Evolutionary conservation across 2,113 vertebrate genomes (phyloP).

Genomic region (Catagonus wagneri): DNA sequence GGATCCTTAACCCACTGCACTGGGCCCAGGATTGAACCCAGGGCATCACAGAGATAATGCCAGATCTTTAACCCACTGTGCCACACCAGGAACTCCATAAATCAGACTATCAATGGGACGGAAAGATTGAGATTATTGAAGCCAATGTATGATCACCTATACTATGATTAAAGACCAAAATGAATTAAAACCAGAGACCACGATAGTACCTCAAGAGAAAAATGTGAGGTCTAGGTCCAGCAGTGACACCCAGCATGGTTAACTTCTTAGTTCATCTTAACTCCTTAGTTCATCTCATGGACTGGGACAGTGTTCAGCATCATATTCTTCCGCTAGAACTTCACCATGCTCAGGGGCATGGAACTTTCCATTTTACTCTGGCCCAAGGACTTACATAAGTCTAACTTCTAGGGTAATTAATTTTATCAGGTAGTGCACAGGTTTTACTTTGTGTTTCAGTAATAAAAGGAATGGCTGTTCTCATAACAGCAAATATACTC

Average conservation of each 20-base stretch:
- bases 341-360: no score
- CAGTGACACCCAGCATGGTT: no score
- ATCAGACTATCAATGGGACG: background rate
- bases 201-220: background rate
- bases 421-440: background rate
- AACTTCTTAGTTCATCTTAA: background rate
- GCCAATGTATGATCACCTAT: rapidly evolving
- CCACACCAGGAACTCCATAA: no score
- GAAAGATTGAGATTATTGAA: background rate
- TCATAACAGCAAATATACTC: background rate
- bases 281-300: background rate
- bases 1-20: no score
- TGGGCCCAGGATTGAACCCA: no score
- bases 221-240: background rate
- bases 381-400: background rate
- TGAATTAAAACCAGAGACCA: background rate
- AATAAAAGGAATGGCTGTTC: background rate
- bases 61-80: no score
- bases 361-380: background rate
- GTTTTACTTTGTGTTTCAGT: background rate
- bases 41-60: no score
- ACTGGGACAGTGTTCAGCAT: no score
- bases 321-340: background rate
- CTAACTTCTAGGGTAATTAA: background rate
- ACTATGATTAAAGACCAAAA: background rate